Evolutionary conservation across 1,140 invertebrate genomes (phyloP).

Genomic region (Teleopsis dalmanni): DNA sequence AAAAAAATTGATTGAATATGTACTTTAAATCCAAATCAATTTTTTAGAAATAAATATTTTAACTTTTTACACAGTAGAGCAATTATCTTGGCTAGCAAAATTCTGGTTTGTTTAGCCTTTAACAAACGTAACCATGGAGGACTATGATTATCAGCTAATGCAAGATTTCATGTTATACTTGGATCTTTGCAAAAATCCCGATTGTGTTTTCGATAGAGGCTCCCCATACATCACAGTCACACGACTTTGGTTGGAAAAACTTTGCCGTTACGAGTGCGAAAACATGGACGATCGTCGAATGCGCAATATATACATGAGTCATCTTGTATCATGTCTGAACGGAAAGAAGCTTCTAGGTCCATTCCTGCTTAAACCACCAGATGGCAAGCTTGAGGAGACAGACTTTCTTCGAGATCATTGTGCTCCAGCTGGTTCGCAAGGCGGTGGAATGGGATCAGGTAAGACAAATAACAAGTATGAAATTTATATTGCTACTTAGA

Average conservation of each 20-base stretch:
- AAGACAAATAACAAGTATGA: too few species aligned
- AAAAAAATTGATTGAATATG: too few species aligned
- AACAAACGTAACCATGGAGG: neutral
- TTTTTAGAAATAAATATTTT: too few species aligned
- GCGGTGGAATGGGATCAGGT: too few species aligned
- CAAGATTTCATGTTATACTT: constrained; percentile 5
- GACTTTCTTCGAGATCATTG: too few species aligned
- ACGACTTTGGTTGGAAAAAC: constrained; percentile 21
- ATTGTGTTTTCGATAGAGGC: constrained; percentile 16
- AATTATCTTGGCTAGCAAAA: constrained; percentile 3
- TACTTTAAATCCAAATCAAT: too few species aligned
- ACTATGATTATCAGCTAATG: neutral
- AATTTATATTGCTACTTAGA: too few species aligned
- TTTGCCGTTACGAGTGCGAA: constrained; percentile 13
- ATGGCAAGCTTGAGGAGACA: constrained; percentile 14
- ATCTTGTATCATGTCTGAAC: constrained; percentile 24
- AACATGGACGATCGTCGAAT: constrained; percentile 16
- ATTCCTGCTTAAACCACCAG: constrained; percentile 15
- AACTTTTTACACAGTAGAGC: too few species aligned
- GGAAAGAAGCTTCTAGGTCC: constrained; percentile 18
- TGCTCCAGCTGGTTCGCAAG: too few species aligned
- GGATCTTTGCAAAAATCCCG: constrained; percentile 4
- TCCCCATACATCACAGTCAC: constrained; percentile 13
- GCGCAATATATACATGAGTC: constrained; percentile 27
- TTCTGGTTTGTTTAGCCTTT: too few species aligned